These are phyloP conservation scores for Pogonomyrmex barbatus DNA, from an alignment of 1,140 invertebrate species.

Conservation along the genomic window DNA sequence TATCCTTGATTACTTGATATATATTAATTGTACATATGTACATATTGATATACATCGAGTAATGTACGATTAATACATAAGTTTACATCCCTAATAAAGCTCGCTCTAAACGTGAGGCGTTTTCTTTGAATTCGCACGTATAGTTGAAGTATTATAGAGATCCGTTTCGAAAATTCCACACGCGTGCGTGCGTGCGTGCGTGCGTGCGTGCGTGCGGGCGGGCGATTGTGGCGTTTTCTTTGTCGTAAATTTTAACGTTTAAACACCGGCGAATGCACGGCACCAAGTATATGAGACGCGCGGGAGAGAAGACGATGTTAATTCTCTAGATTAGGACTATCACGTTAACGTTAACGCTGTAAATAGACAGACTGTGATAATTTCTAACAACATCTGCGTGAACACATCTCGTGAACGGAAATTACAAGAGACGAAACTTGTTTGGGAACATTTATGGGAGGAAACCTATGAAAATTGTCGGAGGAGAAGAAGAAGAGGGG, in stretches of 20 bases:
- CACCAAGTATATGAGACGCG: slow-evolving; percentile 59
- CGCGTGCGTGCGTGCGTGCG: background rate
- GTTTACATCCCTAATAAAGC: slow-evolving; percentile 54
- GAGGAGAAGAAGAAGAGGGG: background rate
- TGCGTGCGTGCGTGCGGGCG: background rate
- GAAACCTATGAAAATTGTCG: background rate
- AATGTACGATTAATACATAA: slow-evolving; percentile 53
- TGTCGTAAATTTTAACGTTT: background rate
- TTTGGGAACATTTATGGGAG: background rate
- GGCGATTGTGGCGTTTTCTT: background rate
- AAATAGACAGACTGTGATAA: slow-evolving; percentile 87
- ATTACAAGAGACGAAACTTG: slow-evolving; percentile 15
- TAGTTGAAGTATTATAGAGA: slow-evolving; percentile 58
- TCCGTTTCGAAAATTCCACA: slow-evolving; percentile 51
- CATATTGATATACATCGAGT: background rate
- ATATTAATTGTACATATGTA: background rate
- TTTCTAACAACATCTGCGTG: slow-evolving; percentile 82
- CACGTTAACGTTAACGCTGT: slow-evolving; percentile 82
- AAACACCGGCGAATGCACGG: slow-evolving; percentile 44
- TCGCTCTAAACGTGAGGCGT: background rate
- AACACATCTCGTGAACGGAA: slow-evolving; percentile 31
- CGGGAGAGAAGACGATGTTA: slow-evolving; percentile 68
- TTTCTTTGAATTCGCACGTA: slow-evolving; percentile 40
- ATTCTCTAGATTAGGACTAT: slow-evolving; percentile 69
- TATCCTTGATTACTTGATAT: slow-evolving; percentile 52